Conservation (phyloP, 1,140 invertebrate species). For the Hyles euphorbiae region DNA sequence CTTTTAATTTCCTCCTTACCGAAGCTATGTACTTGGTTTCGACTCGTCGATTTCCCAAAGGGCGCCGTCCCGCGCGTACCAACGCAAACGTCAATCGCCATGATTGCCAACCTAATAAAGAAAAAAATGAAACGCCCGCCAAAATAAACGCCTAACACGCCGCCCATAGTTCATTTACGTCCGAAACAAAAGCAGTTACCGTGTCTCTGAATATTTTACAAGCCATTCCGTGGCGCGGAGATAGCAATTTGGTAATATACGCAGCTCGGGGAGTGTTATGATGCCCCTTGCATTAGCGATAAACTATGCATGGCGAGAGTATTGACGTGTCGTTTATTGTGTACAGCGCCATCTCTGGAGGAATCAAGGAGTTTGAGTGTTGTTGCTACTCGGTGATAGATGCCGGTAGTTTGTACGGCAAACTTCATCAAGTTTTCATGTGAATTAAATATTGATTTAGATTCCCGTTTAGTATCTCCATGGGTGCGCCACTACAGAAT, state of each 20-base stretch:
- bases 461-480: neutral
- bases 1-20: no score
- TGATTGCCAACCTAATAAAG: constrained; percentile 1
- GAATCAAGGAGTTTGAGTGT: constrained; percentile 6
- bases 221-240: constrained; percentile 40
- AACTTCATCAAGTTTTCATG: no score
- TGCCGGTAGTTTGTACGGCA: constrained; percentile 16
- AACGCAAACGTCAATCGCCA: no score
- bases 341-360: constrained; percentile 37
- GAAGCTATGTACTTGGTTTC: no score
- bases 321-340: constrained; percentile 40
- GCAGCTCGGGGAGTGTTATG: constrained; percentile 49
- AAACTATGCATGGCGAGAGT: constrained; percentile 54
- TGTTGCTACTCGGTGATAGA: constrained; percentile 28
- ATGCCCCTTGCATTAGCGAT: constrained; percentile 34
- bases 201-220: constrained; percentile 58
- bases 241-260: constrained; percentile 57
- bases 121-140: neutral
- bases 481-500: neutral
- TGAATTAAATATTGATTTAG: neutral
- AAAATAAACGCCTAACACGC: constrained; percentile 4
- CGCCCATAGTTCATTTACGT: constrained; percentile 53
- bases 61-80: no score
- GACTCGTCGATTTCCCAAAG: no score
- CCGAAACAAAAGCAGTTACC: constrained; percentile 60